These are phyloP conservation scores for Steatornis caripensis DNA, from an alignment of 2,113 vertebrate species.

Conservation along the genomic window DNA sequence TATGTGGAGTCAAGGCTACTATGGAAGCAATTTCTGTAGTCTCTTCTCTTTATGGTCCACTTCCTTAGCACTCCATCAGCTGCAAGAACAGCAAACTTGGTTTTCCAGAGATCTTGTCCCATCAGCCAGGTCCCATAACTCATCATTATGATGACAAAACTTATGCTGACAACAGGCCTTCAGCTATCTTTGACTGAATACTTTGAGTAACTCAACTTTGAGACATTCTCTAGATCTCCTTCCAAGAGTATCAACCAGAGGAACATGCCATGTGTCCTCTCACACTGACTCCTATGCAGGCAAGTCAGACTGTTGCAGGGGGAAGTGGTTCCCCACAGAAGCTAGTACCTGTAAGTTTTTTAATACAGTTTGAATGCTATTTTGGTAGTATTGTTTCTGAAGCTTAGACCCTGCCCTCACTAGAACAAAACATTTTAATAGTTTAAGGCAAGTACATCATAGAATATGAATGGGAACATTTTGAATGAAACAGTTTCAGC, in stretches of 20 bases:
- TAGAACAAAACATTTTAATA: background rate
- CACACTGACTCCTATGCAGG: background rate
- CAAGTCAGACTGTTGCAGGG: background rate
- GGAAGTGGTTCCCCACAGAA: background rate
- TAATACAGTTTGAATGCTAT: background rate
- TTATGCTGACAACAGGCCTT: background rate
- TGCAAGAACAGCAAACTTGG: background rate
- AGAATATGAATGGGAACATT: background rate
- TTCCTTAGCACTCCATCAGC: background rate
- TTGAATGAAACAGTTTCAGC: background rate
- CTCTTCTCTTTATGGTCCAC: background rate
- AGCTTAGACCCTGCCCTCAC: background rate
- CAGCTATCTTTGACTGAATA: background rate
- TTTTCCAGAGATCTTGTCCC: background rate
- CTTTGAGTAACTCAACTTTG: background rate
- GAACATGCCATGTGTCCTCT: background rate
- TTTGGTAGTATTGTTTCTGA: background rate
- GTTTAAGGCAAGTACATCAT: background rate
- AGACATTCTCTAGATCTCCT: background rate
- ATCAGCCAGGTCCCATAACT: background rate
- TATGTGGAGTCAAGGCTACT: background rate
- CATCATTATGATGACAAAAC: background rate
- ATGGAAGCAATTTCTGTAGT: background rate
- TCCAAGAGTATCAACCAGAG: background rate
- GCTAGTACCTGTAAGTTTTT: background rate